Evolutionary conservation across 2,113 vertebrate genomes (phyloP).

Genomic region (Ctenodactylus gundi): DNA sequence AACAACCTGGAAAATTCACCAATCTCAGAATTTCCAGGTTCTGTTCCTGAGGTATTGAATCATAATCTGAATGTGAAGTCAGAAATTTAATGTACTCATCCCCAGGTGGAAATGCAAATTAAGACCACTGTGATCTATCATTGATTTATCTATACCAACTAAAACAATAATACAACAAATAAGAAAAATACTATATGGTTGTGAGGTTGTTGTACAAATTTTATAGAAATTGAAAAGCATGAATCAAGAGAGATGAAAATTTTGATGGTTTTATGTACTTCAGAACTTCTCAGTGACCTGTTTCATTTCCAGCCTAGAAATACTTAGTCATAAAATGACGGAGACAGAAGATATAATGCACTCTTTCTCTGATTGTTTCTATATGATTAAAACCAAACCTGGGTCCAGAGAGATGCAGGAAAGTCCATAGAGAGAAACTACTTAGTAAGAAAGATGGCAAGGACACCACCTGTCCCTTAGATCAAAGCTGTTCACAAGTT

Average conservation of each 20-base stretch:
- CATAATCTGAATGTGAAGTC: not conserved
- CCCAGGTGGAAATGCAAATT: not conserved
- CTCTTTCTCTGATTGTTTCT: not conserved
- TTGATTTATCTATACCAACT: not conserved
- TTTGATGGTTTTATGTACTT: constrained; percentile 11
- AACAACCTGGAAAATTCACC: not conserved
- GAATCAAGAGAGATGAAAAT: not conserved
- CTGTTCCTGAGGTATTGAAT: not conserved
- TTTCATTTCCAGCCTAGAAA: not conserved
- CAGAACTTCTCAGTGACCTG: not conserved
- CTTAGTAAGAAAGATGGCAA: not conserved
- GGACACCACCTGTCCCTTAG: not conserved
- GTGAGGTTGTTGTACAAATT: not conserved
- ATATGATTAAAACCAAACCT: not conserved
- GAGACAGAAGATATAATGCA: not conserved
- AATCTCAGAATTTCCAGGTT: not conserved
- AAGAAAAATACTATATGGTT: not conserved
- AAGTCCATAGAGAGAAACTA: not conserved
- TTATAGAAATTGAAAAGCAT: not conserved
- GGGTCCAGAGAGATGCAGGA: not conserved
- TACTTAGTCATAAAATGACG: not conserved
- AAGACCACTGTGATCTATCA: not conserved
- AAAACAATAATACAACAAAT: not conserved
- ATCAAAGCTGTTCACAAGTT: not conserved
- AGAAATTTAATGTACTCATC: not conserved